Evolutionary conservation across 2,113 vertebrate species (phyloP).

Genomic region (Gopherus evgoodei): DNA sequence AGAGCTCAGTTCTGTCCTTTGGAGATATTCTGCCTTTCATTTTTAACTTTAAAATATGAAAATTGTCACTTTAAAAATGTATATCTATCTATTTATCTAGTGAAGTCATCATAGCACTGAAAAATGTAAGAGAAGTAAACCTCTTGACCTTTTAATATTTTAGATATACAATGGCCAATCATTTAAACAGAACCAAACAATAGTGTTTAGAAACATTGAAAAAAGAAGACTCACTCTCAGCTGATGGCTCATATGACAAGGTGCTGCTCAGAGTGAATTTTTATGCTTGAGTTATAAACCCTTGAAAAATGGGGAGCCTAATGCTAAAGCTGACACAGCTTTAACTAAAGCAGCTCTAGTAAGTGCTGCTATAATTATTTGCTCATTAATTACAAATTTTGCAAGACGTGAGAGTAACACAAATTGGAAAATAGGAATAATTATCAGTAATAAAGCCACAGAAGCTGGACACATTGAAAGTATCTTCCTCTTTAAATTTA

Average conservation of each 20-base stretch:
- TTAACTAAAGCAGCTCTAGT: constrained; percentile 69
- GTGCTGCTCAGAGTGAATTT: constrained; percentile 52
- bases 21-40: neutral
- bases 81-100: neutral
- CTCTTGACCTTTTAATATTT: neutral
- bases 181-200: neutral
- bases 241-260: constrained; percentile 46
- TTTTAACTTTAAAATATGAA: neutral
- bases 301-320: constrained; percentile 72
- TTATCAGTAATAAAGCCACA: constrained; percentile 73
- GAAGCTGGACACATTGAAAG: constrained; percentile 74
- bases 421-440: constrained; percentile 81
- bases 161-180: neutral
- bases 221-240: constrained; percentile 8
- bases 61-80: neutral
- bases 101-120: accelerated
- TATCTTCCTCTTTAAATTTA: constrained; percentile 78
- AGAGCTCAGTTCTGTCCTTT: neutral
- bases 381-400: constrained; percentile 79
- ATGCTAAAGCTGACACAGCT: constrained; percentile 73
- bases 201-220: constrained; percentile 21
- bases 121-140: neutral
- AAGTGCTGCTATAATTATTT: constrained; percentile 78
- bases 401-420: constrained; percentile 77
- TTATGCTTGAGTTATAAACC: constrained; percentile 74